Conservation (phyloP, 2,113 vertebrate genomes). For the Hyperopisus bebe region DNA sequence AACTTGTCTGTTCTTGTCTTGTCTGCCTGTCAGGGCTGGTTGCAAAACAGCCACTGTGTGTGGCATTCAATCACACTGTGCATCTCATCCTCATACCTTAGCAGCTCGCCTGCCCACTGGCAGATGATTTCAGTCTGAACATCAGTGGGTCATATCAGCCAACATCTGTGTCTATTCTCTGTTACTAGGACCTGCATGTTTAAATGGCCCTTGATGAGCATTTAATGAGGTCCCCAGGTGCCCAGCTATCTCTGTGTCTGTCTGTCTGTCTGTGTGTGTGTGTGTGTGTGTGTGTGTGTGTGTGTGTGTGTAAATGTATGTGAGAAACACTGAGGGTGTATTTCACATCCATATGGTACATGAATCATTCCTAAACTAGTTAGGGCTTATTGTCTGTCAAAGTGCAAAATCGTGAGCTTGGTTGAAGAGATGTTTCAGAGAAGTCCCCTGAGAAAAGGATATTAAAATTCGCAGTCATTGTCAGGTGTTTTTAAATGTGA, state of each 20-base stretch:
- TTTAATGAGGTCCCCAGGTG: background rate
- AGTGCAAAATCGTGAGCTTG: background rate
- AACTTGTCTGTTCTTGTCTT: background rate
- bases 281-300: background rate
- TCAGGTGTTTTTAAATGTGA: background rate
- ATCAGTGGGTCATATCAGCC: background rate
- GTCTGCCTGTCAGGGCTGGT: background rate
- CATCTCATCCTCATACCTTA: background rate
- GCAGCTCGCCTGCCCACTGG: background rate
- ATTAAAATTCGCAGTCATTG: background rate
- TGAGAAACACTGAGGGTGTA: background rate
- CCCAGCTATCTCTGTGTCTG: background rate
- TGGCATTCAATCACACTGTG: background rate
- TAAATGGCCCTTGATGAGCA: background rate
- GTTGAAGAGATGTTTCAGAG: background rate
- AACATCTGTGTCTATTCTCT: background rate
- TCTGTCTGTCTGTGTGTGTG: background rate
- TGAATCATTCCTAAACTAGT: background rate
- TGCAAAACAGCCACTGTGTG: background rate
- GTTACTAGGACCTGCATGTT: background rate
- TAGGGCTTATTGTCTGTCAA: background rate
- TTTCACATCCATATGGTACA: background rate
- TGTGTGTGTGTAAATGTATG: background rate
- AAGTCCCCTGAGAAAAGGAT: background rate
- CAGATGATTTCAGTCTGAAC: background rate